These are phyloP conservation scores for Perizoma flavofasciatum DNA, from an alignment of 2,888 invertebrate genomes.

Conservation along the genomic window DNA sequence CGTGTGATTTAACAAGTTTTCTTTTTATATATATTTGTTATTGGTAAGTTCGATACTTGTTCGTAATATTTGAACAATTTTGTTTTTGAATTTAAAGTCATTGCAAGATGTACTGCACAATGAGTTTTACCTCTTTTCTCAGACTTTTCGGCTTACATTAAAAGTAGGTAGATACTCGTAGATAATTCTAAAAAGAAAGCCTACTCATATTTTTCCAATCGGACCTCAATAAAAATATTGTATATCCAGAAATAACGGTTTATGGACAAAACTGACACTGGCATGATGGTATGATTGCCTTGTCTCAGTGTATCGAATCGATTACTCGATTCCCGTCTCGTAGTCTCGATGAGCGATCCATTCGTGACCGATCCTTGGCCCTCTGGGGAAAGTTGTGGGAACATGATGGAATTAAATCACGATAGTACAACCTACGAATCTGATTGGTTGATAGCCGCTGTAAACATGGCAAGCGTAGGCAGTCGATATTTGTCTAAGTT, in stretches of 20 bases:
- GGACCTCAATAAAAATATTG: constrained; percentile 1
- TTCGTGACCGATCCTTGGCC: constrained; percentile 57
- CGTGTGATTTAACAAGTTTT: no score
- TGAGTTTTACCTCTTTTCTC: no score
- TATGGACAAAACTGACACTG: constrained; percentile 3
- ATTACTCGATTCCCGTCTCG: constrained; percentile 57
- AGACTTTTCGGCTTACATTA: no score
- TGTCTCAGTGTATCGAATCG: constrained; percentile 57
- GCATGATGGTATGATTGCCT: constrained; percentile 19
- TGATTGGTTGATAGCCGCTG: constrained; percentile 17
- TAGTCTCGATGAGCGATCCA: constrained; percentile 47
- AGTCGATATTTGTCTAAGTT: constrained; percentile 5
- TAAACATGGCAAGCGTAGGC: constrained; percentile 11
- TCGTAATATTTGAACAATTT: no score
- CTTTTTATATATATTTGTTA: no score
- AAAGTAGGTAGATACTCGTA: no score
- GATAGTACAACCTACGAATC: constrained; percentile 23
- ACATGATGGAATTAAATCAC: constrained; percentile 49
- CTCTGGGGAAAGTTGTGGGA: constrained; percentile 59
- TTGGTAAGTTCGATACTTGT: no score
- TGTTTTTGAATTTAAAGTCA: no score
- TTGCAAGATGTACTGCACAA: no score
- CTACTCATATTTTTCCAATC: no score
- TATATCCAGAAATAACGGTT: constrained; percentile 1
- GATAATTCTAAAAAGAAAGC: no score